Conservation (phyloP, 2,797 vertebrate genomes). For the Pogoniulus pusillus region DNA sequence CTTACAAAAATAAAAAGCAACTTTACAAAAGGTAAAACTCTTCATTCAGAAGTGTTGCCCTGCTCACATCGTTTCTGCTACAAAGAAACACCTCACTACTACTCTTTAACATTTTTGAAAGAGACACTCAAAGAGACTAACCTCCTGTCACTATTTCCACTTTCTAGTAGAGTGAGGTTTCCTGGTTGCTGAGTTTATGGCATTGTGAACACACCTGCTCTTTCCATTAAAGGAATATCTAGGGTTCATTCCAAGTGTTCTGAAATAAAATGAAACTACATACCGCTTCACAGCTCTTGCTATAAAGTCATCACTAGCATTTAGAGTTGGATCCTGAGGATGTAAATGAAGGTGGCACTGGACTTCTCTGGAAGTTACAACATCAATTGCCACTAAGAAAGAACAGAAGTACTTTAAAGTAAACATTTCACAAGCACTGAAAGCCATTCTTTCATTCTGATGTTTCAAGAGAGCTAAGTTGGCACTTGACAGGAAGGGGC, state of each 20-base stretch:
- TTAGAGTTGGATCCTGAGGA: conserved; percentile 60
- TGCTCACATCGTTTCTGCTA: not conserved
- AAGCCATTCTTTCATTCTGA: not conserved
- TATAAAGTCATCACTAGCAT: conserved; percentile 71
- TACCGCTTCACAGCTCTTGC: conserved; percentile 76
- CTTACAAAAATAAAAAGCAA: not conserved
- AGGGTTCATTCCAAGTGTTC: not conserved
- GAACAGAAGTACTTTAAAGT: not conserved
- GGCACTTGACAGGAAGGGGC: not conserved
- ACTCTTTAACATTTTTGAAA: not conserved
- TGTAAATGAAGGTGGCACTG: conserved; percentile 76
- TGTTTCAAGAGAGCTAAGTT: not conserved
- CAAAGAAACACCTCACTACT: not conserved
- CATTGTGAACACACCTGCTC: not conserved
- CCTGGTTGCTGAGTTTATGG: not conserved
- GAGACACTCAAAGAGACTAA: not conserved
- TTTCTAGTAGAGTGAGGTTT: not conserved
- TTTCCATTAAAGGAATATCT: not conserved
- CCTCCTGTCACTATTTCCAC: not conserved
- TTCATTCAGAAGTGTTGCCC: not conserved
- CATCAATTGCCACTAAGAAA: conserved; percentile 78
- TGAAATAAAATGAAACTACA: not conserved
- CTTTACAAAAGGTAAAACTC: not conserved
- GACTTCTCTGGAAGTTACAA: conserved; percentile 71
- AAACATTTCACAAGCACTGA: not conserved